Evolutionary conservation across 2,888 invertebrate species (phyloP).

Genomic region (Hirtodrosophila trivittata): DNA sequence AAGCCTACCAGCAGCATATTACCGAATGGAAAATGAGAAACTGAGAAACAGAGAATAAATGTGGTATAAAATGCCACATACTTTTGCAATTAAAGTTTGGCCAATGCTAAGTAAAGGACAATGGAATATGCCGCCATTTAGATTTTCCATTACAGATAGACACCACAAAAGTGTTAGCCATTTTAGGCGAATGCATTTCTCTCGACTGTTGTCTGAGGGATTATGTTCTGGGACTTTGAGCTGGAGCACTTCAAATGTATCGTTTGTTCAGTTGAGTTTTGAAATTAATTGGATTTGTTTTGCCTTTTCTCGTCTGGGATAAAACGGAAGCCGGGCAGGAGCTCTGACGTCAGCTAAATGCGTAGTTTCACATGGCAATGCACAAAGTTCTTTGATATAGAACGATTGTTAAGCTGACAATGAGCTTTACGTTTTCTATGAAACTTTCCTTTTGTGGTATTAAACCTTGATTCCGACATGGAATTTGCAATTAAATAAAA

Average conservation of each 20-base stretch:
- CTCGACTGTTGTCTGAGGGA: conserved; percentile 19
- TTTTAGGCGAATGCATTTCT: conserved; percentile 50
- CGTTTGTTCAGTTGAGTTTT: conserved; percentile 60
- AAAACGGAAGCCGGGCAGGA: conserved; percentile 31
- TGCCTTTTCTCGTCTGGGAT: conserved; percentile 14
- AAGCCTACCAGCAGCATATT: conserved; percentile 13
- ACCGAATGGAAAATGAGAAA: not conserved
- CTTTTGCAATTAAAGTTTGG: conserved; percentile 69
- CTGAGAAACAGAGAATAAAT: not conserved
- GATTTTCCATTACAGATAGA: conserved; percentile 58
- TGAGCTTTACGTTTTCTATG: conserved; percentile 41
- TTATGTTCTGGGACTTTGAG: conserved; percentile 23
- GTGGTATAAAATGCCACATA: conserved; percentile 19
- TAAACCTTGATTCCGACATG: conserved; percentile 28
- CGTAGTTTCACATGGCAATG: conserved; percentile 51
- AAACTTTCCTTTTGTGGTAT: conserved; percentile 19
- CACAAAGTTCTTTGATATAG: conserved; percentile 22
- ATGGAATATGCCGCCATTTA: conserved; percentile 45
- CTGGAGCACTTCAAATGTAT: conserved; percentile 34
- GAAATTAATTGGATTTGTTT: conserved; percentile 74
- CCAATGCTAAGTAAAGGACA: conserved; percentile 30
- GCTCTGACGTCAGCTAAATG: conserved; percentile 63
- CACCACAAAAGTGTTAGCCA: conserved; percentile 35
- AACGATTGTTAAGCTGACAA: conserved; percentile 1
- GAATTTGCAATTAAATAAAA: too few relatives aligned